phyloP scores from a whole-genome alignment of 2,113 vertebrate species.

The Merops nubicus region DNA sequence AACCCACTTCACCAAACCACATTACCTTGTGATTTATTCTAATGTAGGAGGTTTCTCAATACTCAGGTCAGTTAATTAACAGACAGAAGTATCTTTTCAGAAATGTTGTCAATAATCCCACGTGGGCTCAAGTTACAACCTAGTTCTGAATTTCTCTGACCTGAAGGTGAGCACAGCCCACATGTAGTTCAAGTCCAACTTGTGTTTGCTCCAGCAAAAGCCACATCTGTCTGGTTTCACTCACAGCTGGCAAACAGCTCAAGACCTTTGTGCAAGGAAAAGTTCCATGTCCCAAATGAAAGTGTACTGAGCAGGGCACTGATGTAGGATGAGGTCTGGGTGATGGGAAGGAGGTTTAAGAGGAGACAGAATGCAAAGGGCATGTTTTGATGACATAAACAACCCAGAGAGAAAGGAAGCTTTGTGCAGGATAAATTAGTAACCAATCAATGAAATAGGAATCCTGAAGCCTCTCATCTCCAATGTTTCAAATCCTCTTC shows the following conservation, averaged over 20 bases:
- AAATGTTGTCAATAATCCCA: not conserved
- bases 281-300: not conserved
- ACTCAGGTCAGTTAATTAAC: not conserved
- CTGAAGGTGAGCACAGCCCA: not conserved
- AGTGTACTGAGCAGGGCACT: not conserved
- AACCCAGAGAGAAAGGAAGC: not conserved
- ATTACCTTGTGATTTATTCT: constrained; percentile 1
- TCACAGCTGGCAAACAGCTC: not conserved
- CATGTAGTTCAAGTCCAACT: not conserved
- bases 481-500: not conserved
- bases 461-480: not conserved
- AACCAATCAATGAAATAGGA: not conserved
- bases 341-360: not conserved
- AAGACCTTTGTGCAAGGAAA: not conserved
- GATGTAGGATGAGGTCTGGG: not conserved
- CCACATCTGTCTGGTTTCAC: not conserved
- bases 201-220: not conserved
- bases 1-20: not conserved
- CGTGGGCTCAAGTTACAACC: not conserved
- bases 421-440: not conserved
- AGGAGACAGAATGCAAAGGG: not conserved
- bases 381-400: not conserved
- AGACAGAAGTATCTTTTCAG: not conserved
- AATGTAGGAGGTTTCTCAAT: not conserved
- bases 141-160: not conserved